phyloP scores from a whole-genome alignment of 2,888 invertebrate species.

The Cephus spinipes region DNA sequence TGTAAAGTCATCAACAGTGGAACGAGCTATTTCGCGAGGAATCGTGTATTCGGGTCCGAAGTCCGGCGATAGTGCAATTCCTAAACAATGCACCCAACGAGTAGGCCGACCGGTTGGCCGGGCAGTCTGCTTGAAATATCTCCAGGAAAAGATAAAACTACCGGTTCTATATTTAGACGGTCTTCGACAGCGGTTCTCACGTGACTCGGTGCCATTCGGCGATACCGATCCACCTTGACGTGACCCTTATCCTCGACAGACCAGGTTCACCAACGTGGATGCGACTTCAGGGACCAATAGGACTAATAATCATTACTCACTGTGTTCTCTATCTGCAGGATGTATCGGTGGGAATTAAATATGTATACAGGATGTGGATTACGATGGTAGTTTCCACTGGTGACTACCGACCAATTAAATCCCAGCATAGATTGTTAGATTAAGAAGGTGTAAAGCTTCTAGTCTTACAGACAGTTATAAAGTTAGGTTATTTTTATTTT shows the following conservation, averaged over 20 bases:
- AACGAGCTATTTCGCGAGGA: not conserved
- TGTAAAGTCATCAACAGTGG: not conserved
- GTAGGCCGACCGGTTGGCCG: not conserved
- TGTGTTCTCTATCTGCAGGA: not conserved
- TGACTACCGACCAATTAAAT: no score
- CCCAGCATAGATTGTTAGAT: no score
- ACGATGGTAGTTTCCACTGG: no score
- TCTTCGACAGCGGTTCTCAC: conserved; percentile 40
- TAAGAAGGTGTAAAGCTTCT: no score
- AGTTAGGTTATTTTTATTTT: no score
- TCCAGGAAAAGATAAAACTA: conserved; percentile 48
- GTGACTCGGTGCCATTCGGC: not conserved
- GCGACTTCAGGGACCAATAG: not conserved
- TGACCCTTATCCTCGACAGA: not conserved
- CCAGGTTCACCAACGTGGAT: not conserved
- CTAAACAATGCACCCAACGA: conserved; percentile 33
- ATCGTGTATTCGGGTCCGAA: not conserved
- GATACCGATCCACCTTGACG: not conserved
- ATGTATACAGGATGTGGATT: no score
- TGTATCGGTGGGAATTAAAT: no score
- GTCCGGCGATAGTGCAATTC: conserved; percentile 6
- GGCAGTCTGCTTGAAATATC: conserved; percentile 38
- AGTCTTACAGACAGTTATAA: no score
- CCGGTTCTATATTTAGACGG: conserved; percentile 45
- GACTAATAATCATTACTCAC: not conserved